Evolutionary conservation across 1,140 invertebrate species (phyloP).

Genomic region (Schlechtendalia chinensis): DNA sequence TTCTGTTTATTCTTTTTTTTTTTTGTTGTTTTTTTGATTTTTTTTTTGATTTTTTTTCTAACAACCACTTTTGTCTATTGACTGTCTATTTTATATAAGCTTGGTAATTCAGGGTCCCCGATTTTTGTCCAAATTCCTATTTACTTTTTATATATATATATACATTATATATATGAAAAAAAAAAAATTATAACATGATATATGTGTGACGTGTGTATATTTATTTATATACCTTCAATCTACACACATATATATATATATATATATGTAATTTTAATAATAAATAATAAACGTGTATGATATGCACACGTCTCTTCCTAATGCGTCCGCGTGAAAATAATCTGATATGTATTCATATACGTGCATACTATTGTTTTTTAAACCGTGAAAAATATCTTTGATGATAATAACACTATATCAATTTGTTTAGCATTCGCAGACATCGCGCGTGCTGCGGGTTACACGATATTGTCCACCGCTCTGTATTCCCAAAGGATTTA

Average conservation of each 20-base stretch:
- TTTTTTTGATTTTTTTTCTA: conserved; percentile 22
- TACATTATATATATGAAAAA: conserved; percentile 12
- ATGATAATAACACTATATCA: conserved; percentile 25
- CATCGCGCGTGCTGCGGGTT: conserved; percentile 10
- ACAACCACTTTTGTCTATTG: conserved; percentile 39
- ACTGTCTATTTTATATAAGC: conserved; percentile 49
- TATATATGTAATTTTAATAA: conserved; percentile 20
- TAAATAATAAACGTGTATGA: conserved; percentile 3
- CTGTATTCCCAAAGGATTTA: conserved; percentile 3
- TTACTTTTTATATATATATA: conserved; percentile 40
- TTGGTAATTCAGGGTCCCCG: conserved; percentile 49
- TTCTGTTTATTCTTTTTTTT: no score
- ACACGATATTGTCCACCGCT: background rate
- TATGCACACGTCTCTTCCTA: conserved; percentile 32
- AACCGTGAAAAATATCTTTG: conserved; percentile 25
- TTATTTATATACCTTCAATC: no score
- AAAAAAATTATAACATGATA: background rate
- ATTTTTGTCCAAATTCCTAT: conserved; percentile 49
- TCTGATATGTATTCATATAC: background rate
- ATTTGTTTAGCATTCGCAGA: conserved; percentile 26
- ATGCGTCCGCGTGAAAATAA: conserved; percentile 5
- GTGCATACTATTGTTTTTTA: conserved; percentile 4
- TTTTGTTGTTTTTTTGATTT: background rate
- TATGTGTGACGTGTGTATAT: background rate
- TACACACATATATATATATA: background rate